These are phyloP conservation scores for Listrodromus nycthemerus DNA, from an alignment of 2,888 invertebrate genomes.

Conservation along the genomic window DNA sequence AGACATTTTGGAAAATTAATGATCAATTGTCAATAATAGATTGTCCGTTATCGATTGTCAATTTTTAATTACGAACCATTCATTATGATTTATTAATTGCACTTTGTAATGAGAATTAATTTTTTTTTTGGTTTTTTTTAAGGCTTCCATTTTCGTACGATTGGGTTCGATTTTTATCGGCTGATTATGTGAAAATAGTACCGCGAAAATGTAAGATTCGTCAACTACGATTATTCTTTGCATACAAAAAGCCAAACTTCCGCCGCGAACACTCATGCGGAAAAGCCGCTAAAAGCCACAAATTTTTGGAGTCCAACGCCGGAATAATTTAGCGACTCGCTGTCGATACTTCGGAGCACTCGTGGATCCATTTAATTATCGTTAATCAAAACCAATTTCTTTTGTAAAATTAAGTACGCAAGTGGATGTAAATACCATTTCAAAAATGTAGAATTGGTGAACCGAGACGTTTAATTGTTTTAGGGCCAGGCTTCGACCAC, in stretches of 20 bases:
- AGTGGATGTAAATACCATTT: neutral
- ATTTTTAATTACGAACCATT: no score
- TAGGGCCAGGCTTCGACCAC: constrained; percentile 14
- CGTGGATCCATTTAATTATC: neutral
- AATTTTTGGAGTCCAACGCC: no score
- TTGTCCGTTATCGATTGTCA: no score
- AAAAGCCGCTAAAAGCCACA: constrained; percentile 26
- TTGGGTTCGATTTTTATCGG: no score
- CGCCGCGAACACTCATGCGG: constrained; percentile 14
- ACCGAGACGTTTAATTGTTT: neutral
- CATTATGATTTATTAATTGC: neutral
- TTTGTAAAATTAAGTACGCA: neutral
- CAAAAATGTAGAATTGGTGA: neutral
- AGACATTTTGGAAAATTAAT: no score
- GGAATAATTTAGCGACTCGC: neutral
- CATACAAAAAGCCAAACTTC: constrained; percentile 7
- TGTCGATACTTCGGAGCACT: constrained; percentile 3
- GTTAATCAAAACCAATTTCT: neutral
- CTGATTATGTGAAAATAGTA: no score
- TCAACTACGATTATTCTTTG: neutral
- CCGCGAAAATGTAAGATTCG: neutral
- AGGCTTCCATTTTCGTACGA: no score
- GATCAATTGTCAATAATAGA: no score
- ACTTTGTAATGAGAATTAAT: no score
- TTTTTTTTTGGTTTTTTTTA: no score